phyloP scores from a whole-genome alignment of 2,797 vertebrate species.

The Trichosurus vulpecula region DNA sequence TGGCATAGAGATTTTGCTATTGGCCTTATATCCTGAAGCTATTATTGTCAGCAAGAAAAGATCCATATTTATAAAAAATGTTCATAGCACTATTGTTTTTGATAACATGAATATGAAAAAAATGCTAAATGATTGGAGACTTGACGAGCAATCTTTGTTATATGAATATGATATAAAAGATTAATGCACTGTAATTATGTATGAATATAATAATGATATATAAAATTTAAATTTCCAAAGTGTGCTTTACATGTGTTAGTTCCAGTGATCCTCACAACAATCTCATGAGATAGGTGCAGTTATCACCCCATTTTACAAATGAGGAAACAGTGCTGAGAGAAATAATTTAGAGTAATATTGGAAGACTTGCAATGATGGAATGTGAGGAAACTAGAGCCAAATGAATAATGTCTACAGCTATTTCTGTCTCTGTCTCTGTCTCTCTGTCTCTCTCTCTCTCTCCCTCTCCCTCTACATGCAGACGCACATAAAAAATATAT shows the following conservation, averaged over 20 bases:
- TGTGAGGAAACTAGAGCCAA: not conserved
- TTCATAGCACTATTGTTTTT: not conserved
- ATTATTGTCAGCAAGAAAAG: not conserved
- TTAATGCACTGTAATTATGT: not conserved
- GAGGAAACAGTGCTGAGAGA: not conserved
- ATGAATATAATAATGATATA: not conserved
- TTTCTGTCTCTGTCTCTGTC: not conserved
- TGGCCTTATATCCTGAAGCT: not conserved
- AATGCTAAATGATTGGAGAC: not conserved
- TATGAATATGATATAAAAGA: not conserved
- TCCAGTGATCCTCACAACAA: not conserved
- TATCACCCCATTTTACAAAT: not conserved
- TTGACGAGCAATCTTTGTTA: not conserved
- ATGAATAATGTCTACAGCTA: not conserved
- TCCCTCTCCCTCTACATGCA: too few relatives aligned
- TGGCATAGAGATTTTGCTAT: not conserved
- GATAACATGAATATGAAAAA: not conserved
- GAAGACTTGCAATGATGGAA: not conserved
- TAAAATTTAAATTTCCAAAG: not conserved
- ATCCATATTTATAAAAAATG: not conserved
- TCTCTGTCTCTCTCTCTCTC: too few relatives aligned
- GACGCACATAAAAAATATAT: too few relatives aligned
- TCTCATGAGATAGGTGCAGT: not conserved
- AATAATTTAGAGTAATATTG: not conserved
- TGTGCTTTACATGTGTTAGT: not conserved